phyloP scores from a whole-genome alignment of 35 echinoderm and acorn worm species.

The Stichopus chloronotus region DNA sequence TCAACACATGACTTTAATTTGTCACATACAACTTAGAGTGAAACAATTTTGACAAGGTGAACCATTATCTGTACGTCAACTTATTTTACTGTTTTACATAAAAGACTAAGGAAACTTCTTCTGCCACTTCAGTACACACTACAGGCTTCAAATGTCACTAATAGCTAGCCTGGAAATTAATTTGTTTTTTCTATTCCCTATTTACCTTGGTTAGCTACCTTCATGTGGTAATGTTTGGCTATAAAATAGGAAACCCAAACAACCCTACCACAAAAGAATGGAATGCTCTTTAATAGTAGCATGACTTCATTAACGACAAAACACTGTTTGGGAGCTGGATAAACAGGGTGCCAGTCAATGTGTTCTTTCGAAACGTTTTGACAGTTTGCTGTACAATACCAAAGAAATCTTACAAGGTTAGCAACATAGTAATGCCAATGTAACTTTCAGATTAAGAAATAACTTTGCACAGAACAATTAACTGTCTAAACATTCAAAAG shows the following conservation, averaged over 20 bases:
- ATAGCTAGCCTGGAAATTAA: no score
- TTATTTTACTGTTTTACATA: no score
- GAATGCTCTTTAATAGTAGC: neutral
- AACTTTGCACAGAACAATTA: no score
- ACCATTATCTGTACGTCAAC: no score
- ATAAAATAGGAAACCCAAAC: neutral
- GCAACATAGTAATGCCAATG: no score
- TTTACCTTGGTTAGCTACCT: neutral
- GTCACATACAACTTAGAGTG: no score
- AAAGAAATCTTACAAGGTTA: neutral
- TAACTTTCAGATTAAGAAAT: no score
- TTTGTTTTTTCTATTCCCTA: neutral
- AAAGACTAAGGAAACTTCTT: no score
- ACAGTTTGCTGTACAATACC: neutral
- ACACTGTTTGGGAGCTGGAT: neutral
- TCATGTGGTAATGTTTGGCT: neutral
- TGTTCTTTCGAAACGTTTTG: neutral
- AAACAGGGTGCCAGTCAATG: neutral
- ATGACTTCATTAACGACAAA: neutral
- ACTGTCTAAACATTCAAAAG: no score
- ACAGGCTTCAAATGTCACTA: no score
- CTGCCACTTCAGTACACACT: no score
- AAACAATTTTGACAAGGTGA: no score
- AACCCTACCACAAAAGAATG: neutral
- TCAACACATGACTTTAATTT: neutral